Percentiles rank a stretch among this genome's conserved stretches.
Conservation (phyloP, 2,888 invertebrate genomes). For the Oscheius myriophilus region DNA sequence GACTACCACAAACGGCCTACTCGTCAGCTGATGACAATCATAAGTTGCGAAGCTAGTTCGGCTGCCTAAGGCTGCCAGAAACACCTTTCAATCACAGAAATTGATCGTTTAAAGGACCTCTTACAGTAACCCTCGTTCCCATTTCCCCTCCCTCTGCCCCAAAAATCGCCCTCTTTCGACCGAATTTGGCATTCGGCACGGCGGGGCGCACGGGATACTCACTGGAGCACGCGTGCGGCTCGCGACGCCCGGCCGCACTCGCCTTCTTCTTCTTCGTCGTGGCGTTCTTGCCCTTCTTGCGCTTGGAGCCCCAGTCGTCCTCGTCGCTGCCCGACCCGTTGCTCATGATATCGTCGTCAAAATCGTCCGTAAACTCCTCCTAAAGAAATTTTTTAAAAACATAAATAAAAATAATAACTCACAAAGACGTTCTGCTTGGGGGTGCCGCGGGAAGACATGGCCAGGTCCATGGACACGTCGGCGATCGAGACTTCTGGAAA, state of each 20-base stretch:
- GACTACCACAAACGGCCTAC: too few relatives aligned
- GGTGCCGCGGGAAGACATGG: constrained; percentile 24
- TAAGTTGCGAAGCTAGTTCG: too few relatives aligned
- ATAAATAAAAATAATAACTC: neutral
- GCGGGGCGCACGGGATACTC: constrained; percentile 24
- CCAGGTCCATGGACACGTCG: constrained; percentile 14
- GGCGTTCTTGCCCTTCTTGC: constrained; percentile 44
- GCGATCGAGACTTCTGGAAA: constrained; percentile 15
- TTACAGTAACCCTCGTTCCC: too few relatives aligned
- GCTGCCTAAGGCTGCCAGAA: neutral
- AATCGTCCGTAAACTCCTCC: constrained; percentile 52
- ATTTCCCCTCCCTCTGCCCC: too few relatives aligned
- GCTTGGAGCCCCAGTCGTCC: constrained; percentile 64
- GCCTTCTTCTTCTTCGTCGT: constrained; percentile 37
- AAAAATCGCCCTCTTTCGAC: neutral
- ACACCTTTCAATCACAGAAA: too few relatives aligned
- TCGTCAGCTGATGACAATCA: too few relatives aligned
- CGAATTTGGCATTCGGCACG: neutral
- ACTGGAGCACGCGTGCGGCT: constrained; percentile 25
- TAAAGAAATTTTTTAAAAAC: constrained; percentile 21
- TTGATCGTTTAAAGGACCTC: neutral
- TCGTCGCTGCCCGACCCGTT: constrained; percentile 51
- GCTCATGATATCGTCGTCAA: constrained; percentile 31
- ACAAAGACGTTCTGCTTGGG: constrained; percentile 28
- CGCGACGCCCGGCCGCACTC: constrained; percentile 20